These are phyloP conservation scores for Scartelaos histophorus DNA, from an alignment of 2,113 vertebrate species.

Conservation along the genomic window DNA sequence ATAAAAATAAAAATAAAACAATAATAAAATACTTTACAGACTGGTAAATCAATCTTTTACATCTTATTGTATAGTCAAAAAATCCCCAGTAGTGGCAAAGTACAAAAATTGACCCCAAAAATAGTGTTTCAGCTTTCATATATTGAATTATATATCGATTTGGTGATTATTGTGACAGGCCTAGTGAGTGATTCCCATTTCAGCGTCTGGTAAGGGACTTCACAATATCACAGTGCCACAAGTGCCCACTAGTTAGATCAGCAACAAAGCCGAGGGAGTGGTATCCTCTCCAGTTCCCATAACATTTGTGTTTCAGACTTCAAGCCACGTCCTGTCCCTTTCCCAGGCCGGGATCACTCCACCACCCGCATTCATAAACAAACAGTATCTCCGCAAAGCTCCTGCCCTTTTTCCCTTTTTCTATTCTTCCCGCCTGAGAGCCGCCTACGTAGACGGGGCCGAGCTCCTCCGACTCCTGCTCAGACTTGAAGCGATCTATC, in stretches of 20 bases:
- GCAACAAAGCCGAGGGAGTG: not conserved
- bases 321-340: conserved; percentile 54
- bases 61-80: too few relatives aligned
- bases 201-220: not conserved
- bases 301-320: conserved; percentile 10
- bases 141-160: too few relatives aligned
- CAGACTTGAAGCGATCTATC: conserved; percentile 76
- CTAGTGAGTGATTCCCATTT: not conserved
- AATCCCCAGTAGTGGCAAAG: too few relatives aligned
- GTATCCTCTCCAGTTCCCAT: not conserved
- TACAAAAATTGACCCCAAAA: too few relatives aligned
- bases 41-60: too few relatives aligned
- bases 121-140: too few relatives aligned
- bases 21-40: too few relatives aligned
- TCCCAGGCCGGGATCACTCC: conserved; percentile 29
- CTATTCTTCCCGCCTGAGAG: conserved; percentile 20
- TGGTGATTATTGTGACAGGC: too few relatives aligned
- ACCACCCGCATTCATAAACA: conserved; percentile 14
- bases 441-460: conserved; percentile 47
- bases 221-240: not conserved
- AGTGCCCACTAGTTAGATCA: not conserved
- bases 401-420: conserved; percentile 1
- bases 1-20: too few relatives aligned
- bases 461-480: conserved; percentile 67
- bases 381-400: conserved; percentile 5